Conservation (phyloP, 2,888 invertebrate genomes). For the Anodontia alba region DNA sequence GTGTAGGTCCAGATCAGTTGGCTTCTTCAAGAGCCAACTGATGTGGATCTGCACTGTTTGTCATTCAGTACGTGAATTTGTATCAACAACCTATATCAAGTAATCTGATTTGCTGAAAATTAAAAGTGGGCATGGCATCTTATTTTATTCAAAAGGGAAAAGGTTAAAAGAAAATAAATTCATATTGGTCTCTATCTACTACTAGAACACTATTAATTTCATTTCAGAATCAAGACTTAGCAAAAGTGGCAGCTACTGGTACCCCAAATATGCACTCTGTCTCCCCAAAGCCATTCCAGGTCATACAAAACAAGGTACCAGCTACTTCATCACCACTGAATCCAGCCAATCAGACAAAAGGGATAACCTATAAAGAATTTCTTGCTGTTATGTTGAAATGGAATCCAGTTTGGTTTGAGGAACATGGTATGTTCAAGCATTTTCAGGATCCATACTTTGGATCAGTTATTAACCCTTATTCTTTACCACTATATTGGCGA, state of each 20-base stretch:
- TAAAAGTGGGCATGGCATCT: too few species aligned
- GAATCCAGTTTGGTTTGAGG: conserved; percentile 71
- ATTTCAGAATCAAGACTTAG: neutral
- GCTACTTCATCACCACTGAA: neutral
- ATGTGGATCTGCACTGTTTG: too few species aligned
- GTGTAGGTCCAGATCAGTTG: too few species aligned
- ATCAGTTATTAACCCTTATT: neutral
- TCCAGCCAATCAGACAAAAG: neutral
- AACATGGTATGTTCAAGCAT: conserved; percentile 60
- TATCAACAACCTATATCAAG: too few species aligned
- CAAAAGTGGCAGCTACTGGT: neutral
- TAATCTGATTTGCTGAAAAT: too few species aligned
- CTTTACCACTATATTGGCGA: neutral
- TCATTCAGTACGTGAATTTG: too few species aligned
- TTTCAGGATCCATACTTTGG: too few species aligned
- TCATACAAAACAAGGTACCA: neutral
- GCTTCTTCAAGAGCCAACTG: too few species aligned
- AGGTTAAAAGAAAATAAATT: too few species aligned
- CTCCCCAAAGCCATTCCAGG: conserved; percentile 23
- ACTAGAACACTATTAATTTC: too few species aligned
- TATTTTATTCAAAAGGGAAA: too few species aligned
- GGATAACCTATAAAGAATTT: conserved; percentile 47
- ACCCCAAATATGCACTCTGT: neutral
- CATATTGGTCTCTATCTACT: too few species aligned
- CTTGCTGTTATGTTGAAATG: conserved; percentile 65